These are phyloP conservation scores for Antechinus flavipes DNA, from an alignment of 2,113 vertebrate genomes.

Conservation along the genomic window DNA sequence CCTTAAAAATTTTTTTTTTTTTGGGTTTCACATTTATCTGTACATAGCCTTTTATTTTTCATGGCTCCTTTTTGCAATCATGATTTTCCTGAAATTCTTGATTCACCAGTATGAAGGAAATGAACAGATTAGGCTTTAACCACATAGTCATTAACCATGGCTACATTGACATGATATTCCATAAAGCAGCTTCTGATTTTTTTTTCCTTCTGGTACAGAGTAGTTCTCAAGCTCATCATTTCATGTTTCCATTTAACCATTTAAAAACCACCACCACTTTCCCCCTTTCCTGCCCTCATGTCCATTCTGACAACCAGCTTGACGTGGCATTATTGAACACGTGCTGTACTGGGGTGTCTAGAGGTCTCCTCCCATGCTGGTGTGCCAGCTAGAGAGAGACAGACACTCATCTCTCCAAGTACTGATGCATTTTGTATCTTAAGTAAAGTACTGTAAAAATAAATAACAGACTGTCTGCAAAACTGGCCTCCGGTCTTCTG, in stretches of 20 bases:
- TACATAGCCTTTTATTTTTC: conserved; percentile 82
- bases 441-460: conserved; percentile 86
- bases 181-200: conserved; percentile 49
- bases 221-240: conserved; percentile 76
- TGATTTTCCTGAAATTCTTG: conserved; percentile 78
- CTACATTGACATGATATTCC: conserved; percentile 75
- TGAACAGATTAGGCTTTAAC: conserved; percentile 79
- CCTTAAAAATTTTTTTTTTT: conserved; percentile 32
- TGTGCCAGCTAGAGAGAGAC: conserved; percentile 72
- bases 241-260: conserved; percentile 71
- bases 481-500: conserved; percentile 65
- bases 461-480: conserved; percentile 85
- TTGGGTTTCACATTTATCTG: conserved; percentile 80
- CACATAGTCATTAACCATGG: conserved; percentile 76
- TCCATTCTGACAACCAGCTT: conserved; percentile 72
- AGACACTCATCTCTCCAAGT: conserved; percentile 81
- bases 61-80: conserved; percentile 81
- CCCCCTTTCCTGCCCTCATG: conserved; percentile 65
- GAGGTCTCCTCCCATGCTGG: background rate
- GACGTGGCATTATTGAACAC: conserved; percentile 74
- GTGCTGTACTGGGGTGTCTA: conserved; percentile 74
- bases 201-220: conserved; percentile 73
- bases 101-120: conserved; percentile 87
- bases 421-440: conserved; percentile 84
- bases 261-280: conserved; percentile 49